Percentiles rank a stretch among this genome's conserved stretches.
phyloP scores from a whole-genome alignment of 1,140 invertebrate genomes.

The Rhyacophila brunnea region DNA sequence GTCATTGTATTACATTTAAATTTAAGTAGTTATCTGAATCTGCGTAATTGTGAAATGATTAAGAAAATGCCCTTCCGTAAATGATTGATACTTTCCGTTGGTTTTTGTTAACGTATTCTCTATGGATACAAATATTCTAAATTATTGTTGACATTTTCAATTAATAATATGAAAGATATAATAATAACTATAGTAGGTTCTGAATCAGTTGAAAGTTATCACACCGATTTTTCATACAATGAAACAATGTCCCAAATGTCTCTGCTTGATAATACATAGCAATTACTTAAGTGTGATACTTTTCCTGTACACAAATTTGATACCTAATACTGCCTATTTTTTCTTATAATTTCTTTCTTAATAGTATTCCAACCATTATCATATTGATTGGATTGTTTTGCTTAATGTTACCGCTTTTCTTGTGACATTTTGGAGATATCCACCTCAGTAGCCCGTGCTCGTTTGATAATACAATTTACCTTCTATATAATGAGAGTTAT shows the following conservation, averaged over 20 bases:
- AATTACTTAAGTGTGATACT: slow-evolving; percentile 32
- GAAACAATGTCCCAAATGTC: slow-evolving; percentile 30
- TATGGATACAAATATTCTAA: no score
- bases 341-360: slow-evolving; percentile 34
- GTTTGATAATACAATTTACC: slow-evolving; percentile 40
- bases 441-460: slow-evolving; percentile 54
- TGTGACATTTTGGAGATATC: slow-evolving; percentile 57
- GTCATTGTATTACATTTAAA: background rate
- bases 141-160: no score
- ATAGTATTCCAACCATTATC: slow-evolving; percentile 33
- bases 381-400: slow-evolving; percentile 56
- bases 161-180: no score
- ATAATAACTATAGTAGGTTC: no score
- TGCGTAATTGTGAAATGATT: no score
- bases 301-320: slow-evolving; percentile 30
- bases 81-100: no score
- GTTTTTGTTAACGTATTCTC: no score
- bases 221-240: slow-evolving; percentile 16
- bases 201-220: slow-evolving; percentile 12
- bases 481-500: slow-evolving; percentile 25
- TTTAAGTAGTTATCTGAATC: no score
- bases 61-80: no score
- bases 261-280: slow-evolving; percentile 32
- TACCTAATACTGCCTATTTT: slow-evolving; percentile 35
- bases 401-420: slow-evolving; percentile 60